Conservation (phyloP, 2,797 vertebrate species). For the Anas acuta region DNA sequence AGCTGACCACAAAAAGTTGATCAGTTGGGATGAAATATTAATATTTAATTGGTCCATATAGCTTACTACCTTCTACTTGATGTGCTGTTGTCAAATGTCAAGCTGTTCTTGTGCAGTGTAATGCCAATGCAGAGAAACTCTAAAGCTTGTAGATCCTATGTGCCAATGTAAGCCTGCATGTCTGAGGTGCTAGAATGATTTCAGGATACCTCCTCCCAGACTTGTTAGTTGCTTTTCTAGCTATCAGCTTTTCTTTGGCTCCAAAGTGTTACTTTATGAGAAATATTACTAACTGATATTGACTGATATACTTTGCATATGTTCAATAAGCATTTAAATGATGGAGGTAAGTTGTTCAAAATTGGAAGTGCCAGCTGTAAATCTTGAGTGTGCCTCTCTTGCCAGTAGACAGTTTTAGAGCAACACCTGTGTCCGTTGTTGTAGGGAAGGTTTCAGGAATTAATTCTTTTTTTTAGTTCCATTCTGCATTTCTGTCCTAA, state of each 20-base stretch:
- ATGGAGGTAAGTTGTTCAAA: not conserved
- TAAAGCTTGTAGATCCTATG: rapidly evolving
- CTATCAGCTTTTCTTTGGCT: not conserved
- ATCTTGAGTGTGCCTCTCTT: not conserved
- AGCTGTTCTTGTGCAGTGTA: not conserved
- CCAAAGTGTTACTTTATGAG: not conserved
- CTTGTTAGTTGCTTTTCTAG: not conserved
- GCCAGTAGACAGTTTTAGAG: not conserved
- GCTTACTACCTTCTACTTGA: not conserved
- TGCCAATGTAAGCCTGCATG: rapidly evolving
- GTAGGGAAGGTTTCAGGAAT: not conserved
- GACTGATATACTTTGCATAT: not conserved
- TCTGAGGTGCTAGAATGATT: not conserved
- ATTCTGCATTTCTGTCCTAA: not conserved
- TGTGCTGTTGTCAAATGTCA: not conserved
- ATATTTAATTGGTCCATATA: rapidly evolving
- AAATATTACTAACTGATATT: not conserved
- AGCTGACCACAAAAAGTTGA: not conserved
- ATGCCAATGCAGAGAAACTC: not conserved
- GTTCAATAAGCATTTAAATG: not conserved
- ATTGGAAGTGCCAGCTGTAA: not conserved
- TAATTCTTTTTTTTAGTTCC: not conserved
- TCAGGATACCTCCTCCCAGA: not conserved
- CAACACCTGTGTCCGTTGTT: not conserved
- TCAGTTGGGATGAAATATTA: not conserved